Evolutionary conservation across 1,140 invertebrate genomes (phyloP), one percentile per base, ranked within the genome.

Genomic region (Trichoplusia ni): DNA sequence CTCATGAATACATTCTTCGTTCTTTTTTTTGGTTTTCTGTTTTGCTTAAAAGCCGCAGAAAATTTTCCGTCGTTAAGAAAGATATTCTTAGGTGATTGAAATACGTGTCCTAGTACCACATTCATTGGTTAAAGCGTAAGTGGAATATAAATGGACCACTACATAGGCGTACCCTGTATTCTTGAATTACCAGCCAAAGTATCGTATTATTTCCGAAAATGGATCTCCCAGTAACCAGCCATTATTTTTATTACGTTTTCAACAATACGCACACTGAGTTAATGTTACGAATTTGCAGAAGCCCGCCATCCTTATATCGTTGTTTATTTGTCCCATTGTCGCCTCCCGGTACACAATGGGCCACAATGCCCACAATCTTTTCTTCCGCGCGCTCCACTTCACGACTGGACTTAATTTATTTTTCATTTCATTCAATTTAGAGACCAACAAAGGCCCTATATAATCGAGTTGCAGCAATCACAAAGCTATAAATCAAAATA

Each of bases 401-500:
- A 73, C 59, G 76, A 66, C 40, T 74, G 58, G 62, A 70, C 67
- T 77, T 79, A 81, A 88, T 86, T 86, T 83, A 88, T 85, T 84
- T 84, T 84, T 83, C 77, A 86, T 86, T 87, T 79, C 75, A 83
- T 84, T 84, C 84, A 90, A 89, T 89, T 86, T 81, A 84, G 67
- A 58, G 59, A 69, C 58, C 72, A 76, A 71, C 65, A 73, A 83
- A 81, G 74, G 67, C 75, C 75, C 71, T 71, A 73, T 75, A 71
- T 83, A 90, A 89, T 88, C 84, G 81, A 90, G 77, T 89, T 89
- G 81, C 75, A 83, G 74, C 87, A 86, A 89, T 90, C 81, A 82
- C 75, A 81, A 86, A 79, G 82, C 78, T 60, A 89, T 88, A 88
- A 90, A 90, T 90, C 88, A 90, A 89, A 89, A 89, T 85, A 84